Evolutionary conservation across 1,140 invertebrate genomes (phyloP), one percentile per base, ranked within the genome.

Genomic region (Idris sp.): DNA sequence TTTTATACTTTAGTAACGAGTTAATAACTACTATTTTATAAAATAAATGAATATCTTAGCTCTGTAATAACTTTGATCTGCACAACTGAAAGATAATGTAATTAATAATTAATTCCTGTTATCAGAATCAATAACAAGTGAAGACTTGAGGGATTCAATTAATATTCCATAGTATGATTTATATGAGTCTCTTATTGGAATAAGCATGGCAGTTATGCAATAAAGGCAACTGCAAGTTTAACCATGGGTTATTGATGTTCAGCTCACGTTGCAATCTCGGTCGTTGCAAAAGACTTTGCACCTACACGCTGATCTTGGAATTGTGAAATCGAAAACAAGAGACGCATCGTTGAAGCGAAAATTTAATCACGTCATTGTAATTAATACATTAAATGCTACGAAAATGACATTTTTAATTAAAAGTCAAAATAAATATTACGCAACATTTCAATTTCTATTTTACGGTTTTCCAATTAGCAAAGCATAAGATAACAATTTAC

Each of bases 321-420:
- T 49, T 16, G 5, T n/a, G 18, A 35, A 51, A 36, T 56, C 38
- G 40, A 43, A 41, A 56, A 56, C 35, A 40, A 54, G 36, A 40
- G 22, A 30, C 2, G 25, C 48, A n/a, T 18, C 15, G 9, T n/a
- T 18, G 9, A 9, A n/a, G 26, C 9, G 44, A 31, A 31, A 48
- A 48, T 33, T 31, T 48, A 48, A 48, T 48, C 33, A 48, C 28
- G 15, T 31, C n/a, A 28, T 15, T 10, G 15, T 33, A 19, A 18
- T 31, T 48, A 18, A 33, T 35, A 22, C 14, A 36, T 49, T 43
- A 43, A 43, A 25, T 13, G 18, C 18, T 5, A 25, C 40, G 18
- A 43, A 43, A 43, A 11, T 25, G n/a, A 26, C 8, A 4, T 43
- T 25, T 10, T 22, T 10, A 40, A 14, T 11, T 43, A 14, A 4